A percentile compares a stretch with the other conserved stretches of the same genome.
Conservation (phyloP, 2,888 invertebrate species). For the Cataglyphis cursor region DNA sequence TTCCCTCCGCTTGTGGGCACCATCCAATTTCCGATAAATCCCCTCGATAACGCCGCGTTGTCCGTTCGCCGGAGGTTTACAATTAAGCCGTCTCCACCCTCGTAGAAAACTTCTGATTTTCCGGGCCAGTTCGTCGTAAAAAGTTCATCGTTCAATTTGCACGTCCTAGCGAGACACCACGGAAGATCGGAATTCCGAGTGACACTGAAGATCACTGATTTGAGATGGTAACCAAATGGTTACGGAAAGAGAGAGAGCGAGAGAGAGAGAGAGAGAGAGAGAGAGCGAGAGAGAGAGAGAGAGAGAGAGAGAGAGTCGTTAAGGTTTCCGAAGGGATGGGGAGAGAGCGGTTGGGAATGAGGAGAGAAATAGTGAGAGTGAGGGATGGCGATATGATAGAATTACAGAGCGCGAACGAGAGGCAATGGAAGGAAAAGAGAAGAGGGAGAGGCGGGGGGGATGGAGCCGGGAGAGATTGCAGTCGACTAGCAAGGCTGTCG, state of each 20-base stretch:
- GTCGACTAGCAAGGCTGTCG: constrained; percentile 81
- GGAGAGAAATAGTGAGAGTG: constrained; percentile 56
- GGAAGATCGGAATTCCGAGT: constrained; percentile 40
- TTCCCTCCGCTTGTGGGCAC: constrained; percentile 58
- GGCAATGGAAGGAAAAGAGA: constrained; percentile 60
- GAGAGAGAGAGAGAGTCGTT: constrained; percentile 43
- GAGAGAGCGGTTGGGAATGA: constrained; percentile 30
- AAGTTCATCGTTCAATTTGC: constrained; percentile 78
- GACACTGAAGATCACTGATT: constrained; percentile 71
- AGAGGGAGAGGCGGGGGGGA: constrained; percentile 57
- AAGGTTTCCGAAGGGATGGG: constrained; percentile 43
- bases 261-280: constrained; percentile 41
- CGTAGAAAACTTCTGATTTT: constrained; percentile 48
- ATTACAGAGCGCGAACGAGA: constrained; percentile 62
- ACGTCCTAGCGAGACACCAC: constrained; percentile 56
- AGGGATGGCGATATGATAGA: constrained; percentile 49
- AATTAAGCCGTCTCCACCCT: constrained; percentile 69
- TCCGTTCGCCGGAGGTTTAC: constrained; percentile 70
- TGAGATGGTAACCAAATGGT: constrained; percentile 80
- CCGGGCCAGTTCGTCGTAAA: constrained; percentile 69
- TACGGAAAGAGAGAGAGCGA: constrained; percentile 64
- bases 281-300: constrained; percentile 28
- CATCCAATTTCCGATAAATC: constrained; percentile 76
- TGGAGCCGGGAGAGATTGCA: constrained; percentile 79
- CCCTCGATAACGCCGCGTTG: constrained; percentile 65